Evolutionary conservation across 64 coral and sea anemone genomes (phyloP).

Genomic region (Montipora capricornis): DNA sequence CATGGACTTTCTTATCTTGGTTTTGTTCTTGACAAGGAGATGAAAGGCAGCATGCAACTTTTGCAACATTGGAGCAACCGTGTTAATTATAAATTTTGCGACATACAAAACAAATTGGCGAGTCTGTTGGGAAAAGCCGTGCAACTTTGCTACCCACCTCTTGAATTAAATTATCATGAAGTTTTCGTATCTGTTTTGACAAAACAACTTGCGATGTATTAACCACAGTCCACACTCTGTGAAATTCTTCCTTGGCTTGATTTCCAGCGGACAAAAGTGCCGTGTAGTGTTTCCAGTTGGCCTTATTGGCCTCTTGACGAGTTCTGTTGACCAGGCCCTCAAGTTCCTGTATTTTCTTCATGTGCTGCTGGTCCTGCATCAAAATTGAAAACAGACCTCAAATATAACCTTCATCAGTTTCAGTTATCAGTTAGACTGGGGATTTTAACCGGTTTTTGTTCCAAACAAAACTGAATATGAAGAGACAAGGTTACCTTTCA

Average conservation of each 20-base stretch:
- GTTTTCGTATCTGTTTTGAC: background rate
- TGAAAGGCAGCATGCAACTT: too few relatives aligned
- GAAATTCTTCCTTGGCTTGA: background rate
- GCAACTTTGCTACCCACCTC: background rate
- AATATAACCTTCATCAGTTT: too few relatives aligned
- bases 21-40: too few relatives aligned
- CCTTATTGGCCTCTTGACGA: background rate
- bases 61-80: too few relatives aligned
- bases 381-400: too few relatives aligned
- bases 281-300: background rate
- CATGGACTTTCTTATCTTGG: too few relatives aligned
- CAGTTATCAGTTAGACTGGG: too few relatives aligned
- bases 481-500: too few relatives aligned
- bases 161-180: background rate
- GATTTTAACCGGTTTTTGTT: too few relatives aligned
- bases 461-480: too few relatives aligned
- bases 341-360: background rate
- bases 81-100: too few relatives aligned
- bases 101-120: too few relatives aligned
- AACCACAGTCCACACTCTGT: background rate
- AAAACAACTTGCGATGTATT: background rate
- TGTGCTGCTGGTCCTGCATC: background rate
- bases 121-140: background rate
- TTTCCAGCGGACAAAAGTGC: background rate
- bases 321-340: background rate